A percentile compares a stretch with the other conserved stretches of the same genome.
Conservation (phyloP, 2,113 vertebrate species). For the Cynoglossus semilaevis region DNA sequence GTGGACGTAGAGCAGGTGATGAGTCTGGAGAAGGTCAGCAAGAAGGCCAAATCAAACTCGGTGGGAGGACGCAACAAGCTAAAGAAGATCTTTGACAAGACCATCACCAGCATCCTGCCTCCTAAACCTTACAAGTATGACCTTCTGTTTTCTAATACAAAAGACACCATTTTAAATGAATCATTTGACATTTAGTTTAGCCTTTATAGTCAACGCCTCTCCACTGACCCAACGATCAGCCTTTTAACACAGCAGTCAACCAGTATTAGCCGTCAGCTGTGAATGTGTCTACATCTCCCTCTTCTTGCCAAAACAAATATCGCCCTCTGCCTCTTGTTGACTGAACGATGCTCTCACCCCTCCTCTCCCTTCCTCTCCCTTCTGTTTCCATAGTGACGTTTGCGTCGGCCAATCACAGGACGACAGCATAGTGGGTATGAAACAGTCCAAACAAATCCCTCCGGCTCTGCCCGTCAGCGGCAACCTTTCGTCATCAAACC, state of each 20-base stretch:
- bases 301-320: constrained; percentile 6
- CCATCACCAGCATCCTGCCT: constrained; percentile 96
- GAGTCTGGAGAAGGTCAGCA: constrained; percentile 93
- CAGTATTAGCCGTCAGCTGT: background rate
- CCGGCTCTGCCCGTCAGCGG: constrained; percentile 92
- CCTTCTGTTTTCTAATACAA: too few relatives aligned
- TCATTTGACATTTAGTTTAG: too few relatives aligned
- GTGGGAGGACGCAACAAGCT: constrained; percentile 96
- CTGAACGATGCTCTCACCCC: constrained; percentile 40
- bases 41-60: constrained; percentile 93
- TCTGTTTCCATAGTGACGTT: constrained; percentile 83
- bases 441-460: constrained; percentile 94
- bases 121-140: constrained; percentile 96
- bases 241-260: background rate
- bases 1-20: constrained; percentile 98
- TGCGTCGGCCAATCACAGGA: constrained; percentile 97
- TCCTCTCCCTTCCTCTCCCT: constrained; percentile 3
- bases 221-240: background rate
- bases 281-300: background rate
- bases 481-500: constrained; percentile 94
- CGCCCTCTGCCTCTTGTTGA: constrained; percentile 49
- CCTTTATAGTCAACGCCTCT: background rate
- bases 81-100: constrained; percentile 99
- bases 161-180: constrained; percentile 22
- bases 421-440: constrained; percentile 96